Evolutionary conservation across 2,113 vertebrate genomes (phyloP), one percentile per base, ranked within the genome.

Genomic region (Aix galericulata): DNA sequence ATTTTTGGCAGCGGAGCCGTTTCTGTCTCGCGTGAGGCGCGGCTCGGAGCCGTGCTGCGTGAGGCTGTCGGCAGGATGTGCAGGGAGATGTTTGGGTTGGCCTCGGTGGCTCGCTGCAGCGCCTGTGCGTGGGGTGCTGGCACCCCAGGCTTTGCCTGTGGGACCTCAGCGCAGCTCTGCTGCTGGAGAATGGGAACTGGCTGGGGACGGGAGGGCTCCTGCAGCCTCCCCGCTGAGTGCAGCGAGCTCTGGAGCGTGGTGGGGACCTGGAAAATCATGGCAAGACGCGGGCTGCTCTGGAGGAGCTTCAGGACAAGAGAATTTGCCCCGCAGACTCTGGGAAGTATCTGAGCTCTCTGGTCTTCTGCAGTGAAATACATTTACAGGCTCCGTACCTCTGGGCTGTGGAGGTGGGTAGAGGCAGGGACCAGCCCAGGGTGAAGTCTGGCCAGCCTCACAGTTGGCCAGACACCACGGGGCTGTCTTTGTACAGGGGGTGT

Each of bases 1-100:
- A 21, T 12, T 94, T 96, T 95, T 96, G 94, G 94, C 95, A 91
- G 81, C 15, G 36, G 59, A 85, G 17, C 38, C 50, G 76, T 56
- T 89, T 93, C 86, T 6, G 7, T 63, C 44, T 46, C 7, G 2
- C 3, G 3, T 91, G 62, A 95, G 94, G 42, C 73, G 14, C 6
- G 1, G 38, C 86, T 82, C 44, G 27, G 88, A 93, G 88, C 93
- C n/a, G 9, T 6, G 23, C 9, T 69, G 79, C 10, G 27, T 66
- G 93, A 78, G 86, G 52, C 73, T 2, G 0, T 48, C 48, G 52
- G 29, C 3, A 2, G 74, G 59, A 53, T 82, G 23, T 83, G 64
- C 66, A 15, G 59, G 75, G 72, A 82, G 69, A 15, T 0, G 1
- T 69, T 82, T 22, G 9, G 27, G 86, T 94, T 79, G 68, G 62